A percentile compares a stretch with the other conserved stretches of the same genome.
phyloP scores from a whole-genome alignment of 2,888 invertebrate genomes.

The Onthophagus sagittarius region DNA sequence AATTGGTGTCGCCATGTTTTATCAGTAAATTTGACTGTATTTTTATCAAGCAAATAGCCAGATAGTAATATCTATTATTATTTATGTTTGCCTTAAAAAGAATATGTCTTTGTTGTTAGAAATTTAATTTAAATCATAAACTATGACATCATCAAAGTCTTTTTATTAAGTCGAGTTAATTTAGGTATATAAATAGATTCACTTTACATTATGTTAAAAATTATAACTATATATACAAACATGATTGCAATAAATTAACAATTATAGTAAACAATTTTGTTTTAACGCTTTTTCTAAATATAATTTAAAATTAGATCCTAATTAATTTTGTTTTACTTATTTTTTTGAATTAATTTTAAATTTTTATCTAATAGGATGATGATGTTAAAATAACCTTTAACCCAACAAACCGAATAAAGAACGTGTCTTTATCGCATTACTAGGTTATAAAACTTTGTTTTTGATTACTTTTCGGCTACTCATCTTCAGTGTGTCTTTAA shows the following conservation, averaged over 20 bases:
- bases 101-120: background rate
- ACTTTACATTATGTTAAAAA: too few relatives aligned
- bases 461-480: background rate
- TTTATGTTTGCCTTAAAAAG: background rate
- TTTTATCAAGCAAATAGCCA: background rate
- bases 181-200: too few relatives aligned
- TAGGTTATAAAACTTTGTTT: background rate
- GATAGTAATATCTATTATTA: background rate
- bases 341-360: background rate
- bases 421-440: background rate
- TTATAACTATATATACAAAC: too few relatives aligned
- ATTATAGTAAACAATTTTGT: too few relatives aligned
- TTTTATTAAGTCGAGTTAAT: too few relatives aligned
- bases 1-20: background rate
- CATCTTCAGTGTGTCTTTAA: background rate
- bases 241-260: too few relatives aligned
- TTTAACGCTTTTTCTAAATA: too few relatives aligned
- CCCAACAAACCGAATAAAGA: background rate
- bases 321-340: background rate
- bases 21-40: background rate
- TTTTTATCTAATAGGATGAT: background rate
- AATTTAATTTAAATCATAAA: background rate
- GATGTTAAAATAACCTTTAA: background rate
- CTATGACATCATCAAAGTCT: too few relatives aligned
- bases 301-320: background rate